phyloP scores from a whole-genome alignment of 2,113 vertebrate genomes.

The Nanorana parkeri region DNA sequence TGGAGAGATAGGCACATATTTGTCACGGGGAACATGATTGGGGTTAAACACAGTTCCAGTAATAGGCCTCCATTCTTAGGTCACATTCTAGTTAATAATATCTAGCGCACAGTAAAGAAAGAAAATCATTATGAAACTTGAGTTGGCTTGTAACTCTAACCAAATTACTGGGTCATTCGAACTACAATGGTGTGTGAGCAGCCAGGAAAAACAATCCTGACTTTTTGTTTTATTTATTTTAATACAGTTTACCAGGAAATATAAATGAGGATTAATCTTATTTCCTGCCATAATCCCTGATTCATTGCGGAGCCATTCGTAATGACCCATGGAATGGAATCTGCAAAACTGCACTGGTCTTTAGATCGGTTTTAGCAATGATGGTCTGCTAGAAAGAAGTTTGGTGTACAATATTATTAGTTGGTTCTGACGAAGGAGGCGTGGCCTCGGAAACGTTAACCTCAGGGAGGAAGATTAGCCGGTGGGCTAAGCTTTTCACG shows the following conservation, averaged over 20 bases:
- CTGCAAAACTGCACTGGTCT: neutral
- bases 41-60: too few species aligned
- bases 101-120: neutral
- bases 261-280: conserved; percentile 13
- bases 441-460: too few species aligned
- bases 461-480: too few species aligned
- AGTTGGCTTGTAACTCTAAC: conserved; percentile 13
- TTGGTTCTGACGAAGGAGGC: too few species aligned
- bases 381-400: too few species aligned
- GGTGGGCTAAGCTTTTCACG: too few species aligned
- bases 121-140: neutral
- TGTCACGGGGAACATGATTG: neutral
- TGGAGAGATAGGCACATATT: too few species aligned
- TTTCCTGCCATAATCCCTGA: conserved; percentile 16
- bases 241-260: conserved; percentile 31
- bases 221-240: conserved; percentile 24
- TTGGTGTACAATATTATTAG: too few species aligned
- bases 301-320: neutral
- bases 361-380: neutral
- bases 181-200: neutral
- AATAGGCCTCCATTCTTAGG: neutral
- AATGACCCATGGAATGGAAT: too few species aligned
- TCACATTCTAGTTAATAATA: neutral
- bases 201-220: conserved; percentile 25
- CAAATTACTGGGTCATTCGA: conserved; percentile 8